Conservation (phyloP, 64 coral and sea anemone genomes). For the Montipora sp. region DNA sequence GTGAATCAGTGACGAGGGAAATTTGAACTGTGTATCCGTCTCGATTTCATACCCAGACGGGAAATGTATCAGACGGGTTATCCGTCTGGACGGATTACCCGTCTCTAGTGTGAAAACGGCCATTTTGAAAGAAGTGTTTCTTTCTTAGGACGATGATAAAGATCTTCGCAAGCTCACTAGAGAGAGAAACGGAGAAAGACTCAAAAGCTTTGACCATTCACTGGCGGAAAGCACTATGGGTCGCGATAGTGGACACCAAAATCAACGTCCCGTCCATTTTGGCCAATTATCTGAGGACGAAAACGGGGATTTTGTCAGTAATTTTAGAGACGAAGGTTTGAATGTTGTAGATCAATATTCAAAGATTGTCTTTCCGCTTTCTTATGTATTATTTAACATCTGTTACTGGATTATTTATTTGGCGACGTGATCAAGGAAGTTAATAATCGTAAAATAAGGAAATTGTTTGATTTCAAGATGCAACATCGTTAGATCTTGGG, state of each 20-base stretch:
- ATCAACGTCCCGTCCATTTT: neutral
- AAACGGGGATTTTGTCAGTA: slow-evolving; percentile 42
- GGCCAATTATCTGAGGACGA: neutral
- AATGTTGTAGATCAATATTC: slow-evolving; percentile 69
- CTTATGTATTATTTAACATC: slow-evolving; percentile 55
- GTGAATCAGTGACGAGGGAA: no score
- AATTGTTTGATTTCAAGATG: neutral
- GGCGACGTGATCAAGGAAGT: slow-evolving; percentile 5
- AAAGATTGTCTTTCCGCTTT: slow-evolving; percentile 19
- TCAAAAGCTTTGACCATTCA: slow-evolving; percentile 6
- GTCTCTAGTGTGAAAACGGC: no score
- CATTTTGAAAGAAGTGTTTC: neutral
- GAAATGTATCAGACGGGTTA: no score
- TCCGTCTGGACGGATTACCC: no score
- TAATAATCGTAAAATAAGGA: neutral
- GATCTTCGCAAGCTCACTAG: slow-evolving; percentile 30
- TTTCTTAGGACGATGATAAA: slow-evolving; percentile 21
- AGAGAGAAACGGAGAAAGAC: neutral
- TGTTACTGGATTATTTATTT: slow-evolving; percentile 73
- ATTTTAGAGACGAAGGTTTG: slow-evolving; percentile 44
- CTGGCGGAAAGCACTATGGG: slow-evolving; percentile 2
- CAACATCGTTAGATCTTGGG: no score
- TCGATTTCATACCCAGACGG: no score
- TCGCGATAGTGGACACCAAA: neutral
- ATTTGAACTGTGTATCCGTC: no score